Conservation (phyloP, 2,797 vertebrate genomes). For the Philypnodon macrostomus region DNA sequence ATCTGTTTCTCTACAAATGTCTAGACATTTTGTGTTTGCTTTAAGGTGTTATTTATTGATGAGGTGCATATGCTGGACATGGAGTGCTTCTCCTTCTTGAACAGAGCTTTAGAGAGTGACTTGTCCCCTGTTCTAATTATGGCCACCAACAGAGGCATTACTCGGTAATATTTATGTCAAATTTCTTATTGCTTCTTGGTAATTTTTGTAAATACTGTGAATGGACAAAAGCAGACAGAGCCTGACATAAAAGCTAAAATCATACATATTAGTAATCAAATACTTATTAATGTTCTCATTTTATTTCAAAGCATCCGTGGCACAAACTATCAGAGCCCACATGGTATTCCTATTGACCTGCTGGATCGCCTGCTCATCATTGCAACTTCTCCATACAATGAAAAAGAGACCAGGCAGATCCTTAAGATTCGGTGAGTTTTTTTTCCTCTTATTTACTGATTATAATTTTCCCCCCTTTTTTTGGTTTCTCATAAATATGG, state of each 20-base stretch:
- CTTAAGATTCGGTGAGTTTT: constrained; percentile 86
- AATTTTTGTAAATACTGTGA: too few species aligned
- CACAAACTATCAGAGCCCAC: constrained; percentile 93
- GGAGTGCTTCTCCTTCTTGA: constrained; percentile 96
- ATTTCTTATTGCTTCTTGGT: too few species aligned
- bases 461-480: too few species aligned
- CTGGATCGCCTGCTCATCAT: constrained; percentile 92
- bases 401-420: constrained; percentile 93
- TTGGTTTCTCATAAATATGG: fast-evolving
- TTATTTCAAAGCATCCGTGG: constrained; percentile 83
- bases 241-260: too few species aligned
- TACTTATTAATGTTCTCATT: too few species aligned
- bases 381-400: constrained; percentile 88
- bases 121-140: constrained; percentile 93
- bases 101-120: constrained; percentile 93
- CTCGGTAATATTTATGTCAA: constrained; percentile 71
- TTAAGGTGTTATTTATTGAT: constrained; percentile 91
- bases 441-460: fast-evolving
- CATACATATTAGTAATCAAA: too few species aligned
- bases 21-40: not conserved
- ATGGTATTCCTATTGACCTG: constrained; percentile 91
- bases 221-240: too few species aligned
- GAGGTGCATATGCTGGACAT: constrained; percentile 97
- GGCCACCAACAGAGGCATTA: constrained; percentile 96
- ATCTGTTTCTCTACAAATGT: too few species aligned